A percentile compares a stretch with the other conserved stretches of the same genome.
Evolutionary conservation across 1,140 invertebrate genomes (phyloP).

Genomic region (Streblospio benedicti): DNA sequence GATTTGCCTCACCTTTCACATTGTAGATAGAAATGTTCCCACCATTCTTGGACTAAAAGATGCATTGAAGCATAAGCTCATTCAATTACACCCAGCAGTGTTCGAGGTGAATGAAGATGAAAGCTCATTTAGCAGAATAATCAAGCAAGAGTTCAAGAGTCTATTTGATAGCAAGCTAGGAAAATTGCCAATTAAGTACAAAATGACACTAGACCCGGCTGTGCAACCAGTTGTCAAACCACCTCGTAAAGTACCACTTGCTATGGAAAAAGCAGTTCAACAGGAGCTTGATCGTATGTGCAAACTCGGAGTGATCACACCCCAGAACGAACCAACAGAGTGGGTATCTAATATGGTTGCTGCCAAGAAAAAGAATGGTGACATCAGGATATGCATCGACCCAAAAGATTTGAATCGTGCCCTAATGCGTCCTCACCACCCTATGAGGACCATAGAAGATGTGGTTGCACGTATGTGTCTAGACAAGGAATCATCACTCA

Average conservation of each 20-base stretch:
- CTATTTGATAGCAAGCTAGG: no score
- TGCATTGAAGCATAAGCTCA: no score
- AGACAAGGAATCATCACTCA: conserved; percentile 20
- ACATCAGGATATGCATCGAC: conserved; percentile 22
- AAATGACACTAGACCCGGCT: conserved; percentile 17
- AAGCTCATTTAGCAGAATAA: no score
- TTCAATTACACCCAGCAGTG: no score
- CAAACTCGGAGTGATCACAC: conserved; percentile 15
- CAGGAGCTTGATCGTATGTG: conserved; percentile 16
- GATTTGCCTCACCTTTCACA: no score
- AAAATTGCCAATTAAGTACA: conserved; percentile 1
- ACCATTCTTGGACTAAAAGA: no score
- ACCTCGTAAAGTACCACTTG: not conserved
- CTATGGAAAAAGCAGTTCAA: not conserved
- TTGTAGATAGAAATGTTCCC: no score
- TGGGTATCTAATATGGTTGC: conserved; percentile 21
- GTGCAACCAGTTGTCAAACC: no score
- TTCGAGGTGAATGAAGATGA: no score
- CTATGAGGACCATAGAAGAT: conserved; percentile 22
- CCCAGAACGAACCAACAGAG: conserved; percentile 20
- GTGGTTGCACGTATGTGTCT: conserved; percentile 22
- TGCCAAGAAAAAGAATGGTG: conserved; percentile 19
- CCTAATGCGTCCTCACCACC: no score
- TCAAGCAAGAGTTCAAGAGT: no score
- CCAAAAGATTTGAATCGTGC: conserved; percentile 22